Percentiles rank a stretch among this genome's conserved stretches.
phyloP scores from a whole-genome alignment of 2,888 invertebrate genomes.

The Hipparchia sbordonii region DNA sequence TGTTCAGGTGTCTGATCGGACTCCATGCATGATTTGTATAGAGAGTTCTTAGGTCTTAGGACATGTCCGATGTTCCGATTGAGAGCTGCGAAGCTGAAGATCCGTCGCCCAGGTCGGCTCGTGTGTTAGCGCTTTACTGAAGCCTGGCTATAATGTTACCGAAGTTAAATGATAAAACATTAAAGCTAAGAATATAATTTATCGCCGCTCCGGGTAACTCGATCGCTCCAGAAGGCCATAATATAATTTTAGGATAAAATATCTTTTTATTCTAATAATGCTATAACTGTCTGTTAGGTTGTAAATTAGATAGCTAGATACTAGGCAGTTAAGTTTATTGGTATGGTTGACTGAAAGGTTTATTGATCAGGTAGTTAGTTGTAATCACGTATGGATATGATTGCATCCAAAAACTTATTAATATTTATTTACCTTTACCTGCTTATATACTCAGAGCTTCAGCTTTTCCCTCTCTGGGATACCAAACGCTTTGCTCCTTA shows the following conservation, averaged over 20 bases:
- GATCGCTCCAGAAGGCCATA: background rate
- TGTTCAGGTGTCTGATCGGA: no score
- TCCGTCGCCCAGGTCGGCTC: no score
- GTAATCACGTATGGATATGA: background rate
- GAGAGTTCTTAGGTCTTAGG: no score
- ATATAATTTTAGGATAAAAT: slow-evolving; percentile 8
- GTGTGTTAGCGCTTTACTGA: no score
- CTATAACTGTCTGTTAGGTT: slow-evolving; percentile 2
- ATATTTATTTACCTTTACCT: no score
- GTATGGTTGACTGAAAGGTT: background rate
- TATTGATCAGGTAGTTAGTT: background rate
- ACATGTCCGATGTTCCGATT: no score
- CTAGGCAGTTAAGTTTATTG: background rate
- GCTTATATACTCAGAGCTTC: no score
- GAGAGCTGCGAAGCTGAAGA: no score
- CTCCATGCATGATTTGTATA: no score
- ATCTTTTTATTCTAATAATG: slow-evolving; percentile 14
- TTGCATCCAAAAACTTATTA: no score
- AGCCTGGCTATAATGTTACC: slow-evolving; percentile 6
- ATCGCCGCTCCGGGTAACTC: slow-evolving; percentile 6
- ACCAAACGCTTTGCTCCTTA: no score
- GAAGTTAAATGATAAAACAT: slow-evolving; percentile 11
- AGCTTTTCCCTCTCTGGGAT: no score
- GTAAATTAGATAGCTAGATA: slow-evolving; percentile 3
- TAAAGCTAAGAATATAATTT: background rate